Percentiles rank a stretch among this genome's conserved stretches.
Conservation (phyloP, 2,888 invertebrate species). For the Troilus luridus region DNA sequence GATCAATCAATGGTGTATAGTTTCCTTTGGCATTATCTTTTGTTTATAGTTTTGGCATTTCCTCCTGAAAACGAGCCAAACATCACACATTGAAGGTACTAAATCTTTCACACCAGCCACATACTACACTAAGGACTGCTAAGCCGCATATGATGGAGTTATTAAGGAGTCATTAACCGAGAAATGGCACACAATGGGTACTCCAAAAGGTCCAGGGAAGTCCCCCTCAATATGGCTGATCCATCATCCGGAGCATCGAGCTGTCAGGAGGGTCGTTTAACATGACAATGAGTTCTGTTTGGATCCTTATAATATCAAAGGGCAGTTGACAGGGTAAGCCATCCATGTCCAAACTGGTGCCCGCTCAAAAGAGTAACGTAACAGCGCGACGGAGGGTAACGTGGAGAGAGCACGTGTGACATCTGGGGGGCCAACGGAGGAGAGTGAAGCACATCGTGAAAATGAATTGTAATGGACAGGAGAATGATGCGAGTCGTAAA, state of each 20-base stretch:
- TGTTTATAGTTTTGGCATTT: no score
- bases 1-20: no score
- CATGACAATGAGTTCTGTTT: slow-evolving; percentile 30
- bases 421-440: background rate
- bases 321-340: slow-evolving; percentile 45
- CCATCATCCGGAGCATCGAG: background rate
- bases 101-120: background rate
- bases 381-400: background rate
- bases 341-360: slow-evolving; percentile 42
- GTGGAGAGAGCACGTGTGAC: background rate
- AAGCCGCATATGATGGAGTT: background rate
- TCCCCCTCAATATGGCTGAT: slow-evolving; percentile 10
- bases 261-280: slow-evolving; percentile 44
- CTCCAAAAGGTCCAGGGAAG: background rate
- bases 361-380: slow-evolving; percentile 34
- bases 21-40: no score
- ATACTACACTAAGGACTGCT: background rate
- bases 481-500: background rate
- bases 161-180: slow-evolving; percentile 35
- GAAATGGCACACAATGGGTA: background rate
- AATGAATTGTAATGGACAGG: background rate
- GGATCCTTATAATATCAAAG: background rate
- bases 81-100: background rate
- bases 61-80: no score
- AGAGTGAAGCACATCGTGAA: background rate